phyloP scores from a whole-genome alignment of 2,888 invertebrate genomes.

The Alviniconcha strummeri region DNA sequence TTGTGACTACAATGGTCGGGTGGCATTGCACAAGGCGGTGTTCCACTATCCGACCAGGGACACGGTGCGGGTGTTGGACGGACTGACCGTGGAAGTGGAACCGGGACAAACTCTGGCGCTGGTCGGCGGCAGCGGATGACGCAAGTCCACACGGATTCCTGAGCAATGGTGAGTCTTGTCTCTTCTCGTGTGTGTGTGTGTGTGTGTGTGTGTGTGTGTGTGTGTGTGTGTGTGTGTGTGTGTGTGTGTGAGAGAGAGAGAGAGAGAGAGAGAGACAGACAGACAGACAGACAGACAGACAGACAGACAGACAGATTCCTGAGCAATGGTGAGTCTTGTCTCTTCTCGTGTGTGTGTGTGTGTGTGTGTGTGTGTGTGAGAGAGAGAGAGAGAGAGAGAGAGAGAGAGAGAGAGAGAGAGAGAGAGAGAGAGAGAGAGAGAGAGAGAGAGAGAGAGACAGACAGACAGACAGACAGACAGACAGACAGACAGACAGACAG shows the following conservation, averaged over 20 bases:
- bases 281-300: too few species aligned
- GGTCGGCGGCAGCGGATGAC: conserved; percentile 71
- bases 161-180: not conserved
- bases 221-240: too few species aligned
- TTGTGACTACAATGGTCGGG: not conserved
- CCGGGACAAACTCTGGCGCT: conserved; percentile 72
- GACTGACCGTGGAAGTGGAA: conserved; percentile 67
- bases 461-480: too few species aligned
- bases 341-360: not conserved
- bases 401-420: too few species aligned
- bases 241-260: not conserved
- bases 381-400: too few species aligned
- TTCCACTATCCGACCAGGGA: conserved; percentile 60
- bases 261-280: too few species aligned
- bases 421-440: too few species aligned
- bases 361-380: not conserved
- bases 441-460: too few species aligned
- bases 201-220: not conserved
- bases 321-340: not conserved
- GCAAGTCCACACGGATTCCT: conserved; percentile 63
- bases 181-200: not conserved
- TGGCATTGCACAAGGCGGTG: not conserved
- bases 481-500: too few species aligned
- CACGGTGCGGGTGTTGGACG: conserved; percentile 65
- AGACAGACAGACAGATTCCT: conserved; percentile 41